These are phyloP conservation scores for Acrocephalus scirpaceus DNA, from an alignment of 2,797 vertebrate species.

Conservation along the genomic window DNA sequence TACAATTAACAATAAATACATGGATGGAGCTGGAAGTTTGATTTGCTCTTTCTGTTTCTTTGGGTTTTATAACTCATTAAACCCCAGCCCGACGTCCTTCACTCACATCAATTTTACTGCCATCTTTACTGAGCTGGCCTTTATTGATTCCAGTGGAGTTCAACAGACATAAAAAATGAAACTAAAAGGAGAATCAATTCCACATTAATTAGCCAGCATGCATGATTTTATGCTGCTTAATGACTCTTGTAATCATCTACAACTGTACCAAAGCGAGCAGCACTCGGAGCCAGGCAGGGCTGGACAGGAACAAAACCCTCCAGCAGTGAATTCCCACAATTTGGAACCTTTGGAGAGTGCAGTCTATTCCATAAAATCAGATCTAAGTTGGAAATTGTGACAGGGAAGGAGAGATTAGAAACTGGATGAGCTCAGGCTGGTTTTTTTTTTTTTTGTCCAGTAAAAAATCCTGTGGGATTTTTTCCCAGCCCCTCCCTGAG, in stretches of 20 bases:
- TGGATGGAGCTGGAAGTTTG: background rate
- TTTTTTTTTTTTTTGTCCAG: too few relatives aligned
- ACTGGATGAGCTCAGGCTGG: background rate
- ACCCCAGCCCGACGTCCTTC: background rate
- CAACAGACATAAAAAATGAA: slow-evolving; percentile 28
- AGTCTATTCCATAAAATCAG: background rate
- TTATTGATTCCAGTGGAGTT: slow-evolving; percentile 25
- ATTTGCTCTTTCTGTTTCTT: background rate
- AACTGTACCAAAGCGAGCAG: background rate
- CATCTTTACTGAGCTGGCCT: background rate
- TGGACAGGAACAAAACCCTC: background rate
- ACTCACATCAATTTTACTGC: background rate
- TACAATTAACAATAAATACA: background rate
- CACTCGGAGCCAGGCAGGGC: background rate
- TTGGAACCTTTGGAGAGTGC: background rate
- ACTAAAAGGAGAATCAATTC: slow-evolving; percentile 20
- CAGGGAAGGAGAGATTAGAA: background rate
- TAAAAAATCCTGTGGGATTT: background rate
- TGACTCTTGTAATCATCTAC: slow-evolving; percentile 58
- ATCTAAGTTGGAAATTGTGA: background rate
- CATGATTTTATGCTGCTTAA: slow-evolving; percentile 55
- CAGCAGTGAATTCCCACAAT: background rate
- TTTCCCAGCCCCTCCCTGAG: background rate
- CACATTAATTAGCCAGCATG: slow-evolving; percentile 40
- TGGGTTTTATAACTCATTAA: slow-evolving; percentile 20